These are phyloP conservation scores for Tragulus kanchil DNA, from an alignment of 2,113 vertebrate species.

Conservation along the genomic window DNA sequence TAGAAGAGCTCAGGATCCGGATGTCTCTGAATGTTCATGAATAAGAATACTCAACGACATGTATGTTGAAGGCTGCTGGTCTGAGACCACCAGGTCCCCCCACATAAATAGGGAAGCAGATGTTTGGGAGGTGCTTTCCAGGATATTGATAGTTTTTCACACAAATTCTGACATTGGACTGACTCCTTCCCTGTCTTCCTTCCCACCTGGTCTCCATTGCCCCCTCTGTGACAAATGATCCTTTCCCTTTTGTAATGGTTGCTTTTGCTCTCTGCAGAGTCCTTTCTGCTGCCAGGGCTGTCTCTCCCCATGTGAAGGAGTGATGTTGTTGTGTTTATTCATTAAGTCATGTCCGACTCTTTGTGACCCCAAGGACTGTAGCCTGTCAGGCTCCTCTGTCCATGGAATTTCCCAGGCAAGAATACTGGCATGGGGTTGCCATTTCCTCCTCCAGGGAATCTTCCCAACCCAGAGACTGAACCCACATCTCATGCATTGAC, in stretches of 20 bases:
- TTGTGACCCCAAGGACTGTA: neutral
- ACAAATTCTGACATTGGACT: constrained; percentile 58
- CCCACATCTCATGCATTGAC: neutral
- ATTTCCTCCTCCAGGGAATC: neutral
- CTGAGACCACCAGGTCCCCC: neutral
- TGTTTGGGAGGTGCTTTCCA: constrained; percentile 58
- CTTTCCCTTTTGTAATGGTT: neutral
- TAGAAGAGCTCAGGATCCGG: neutral
- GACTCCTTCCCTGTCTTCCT: constrained; percentile 32
- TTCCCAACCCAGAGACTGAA: neutral
- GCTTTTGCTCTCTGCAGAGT: neutral
- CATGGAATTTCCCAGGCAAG: neutral
- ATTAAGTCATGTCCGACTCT: neutral
- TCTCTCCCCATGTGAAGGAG: neutral
- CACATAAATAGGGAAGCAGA: constrained; percentile 63
- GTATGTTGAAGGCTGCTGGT: neutral
- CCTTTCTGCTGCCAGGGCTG: neutral
- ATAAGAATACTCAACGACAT: neutral
- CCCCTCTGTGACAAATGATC: neutral
- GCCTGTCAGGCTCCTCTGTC: neutral
- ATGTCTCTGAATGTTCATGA: neutral
- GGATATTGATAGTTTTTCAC: constrained; percentile 63
- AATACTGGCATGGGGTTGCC: neutral
- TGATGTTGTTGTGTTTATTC: neutral
- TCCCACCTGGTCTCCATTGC: constrained; percentile 31